Conservation (phyloP, 2,113 vertebrate genomes). For the Oryzias woworae region DNA sequence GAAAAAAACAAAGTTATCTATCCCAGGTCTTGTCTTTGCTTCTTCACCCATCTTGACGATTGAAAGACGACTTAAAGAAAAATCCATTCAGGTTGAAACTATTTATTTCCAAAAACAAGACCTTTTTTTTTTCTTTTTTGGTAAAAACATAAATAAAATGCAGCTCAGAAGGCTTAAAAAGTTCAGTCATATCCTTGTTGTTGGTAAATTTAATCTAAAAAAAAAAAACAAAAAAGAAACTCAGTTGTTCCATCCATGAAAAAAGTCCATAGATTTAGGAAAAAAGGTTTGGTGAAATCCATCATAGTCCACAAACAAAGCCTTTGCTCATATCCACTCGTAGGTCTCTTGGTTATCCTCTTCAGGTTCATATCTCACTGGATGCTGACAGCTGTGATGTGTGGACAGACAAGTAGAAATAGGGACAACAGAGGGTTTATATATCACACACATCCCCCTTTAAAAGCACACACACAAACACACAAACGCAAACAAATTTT, state of each 20-base stretch:
- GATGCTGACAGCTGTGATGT: conserved; percentile 67
- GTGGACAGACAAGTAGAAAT: conserved; percentile 59
- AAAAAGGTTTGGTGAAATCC: conserved; percentile 36
- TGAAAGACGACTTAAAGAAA: background rate
- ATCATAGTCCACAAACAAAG: conserved; percentile 26
- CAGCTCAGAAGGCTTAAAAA: background rate
- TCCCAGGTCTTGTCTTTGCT: background rate
- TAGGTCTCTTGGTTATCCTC: conserved; percentile 23
- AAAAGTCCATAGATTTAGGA: conserved; percentile 54
- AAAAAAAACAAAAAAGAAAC: background rate
- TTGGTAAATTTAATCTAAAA: background rate
- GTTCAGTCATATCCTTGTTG: background rate
- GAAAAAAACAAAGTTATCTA: background rate
- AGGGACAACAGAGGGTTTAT: conserved; percentile 66
- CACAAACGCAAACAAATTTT: conserved; percentile 53
- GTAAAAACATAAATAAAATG: background rate
- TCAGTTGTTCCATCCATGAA: conserved; percentile 10
- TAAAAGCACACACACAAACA: conserved; percentile 55
- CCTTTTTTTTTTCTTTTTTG: background rate
- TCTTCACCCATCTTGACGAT: background rate
- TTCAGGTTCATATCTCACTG: conserved; percentile 51
- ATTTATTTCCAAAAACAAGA: background rate
- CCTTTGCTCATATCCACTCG: conserved; percentile 51
- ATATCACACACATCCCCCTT: conserved; percentile 37
- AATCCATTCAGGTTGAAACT: conserved; percentile 13